Conservation (phyloP, 2,113 vertebrate species). For the Aythya baeri region DNA sequence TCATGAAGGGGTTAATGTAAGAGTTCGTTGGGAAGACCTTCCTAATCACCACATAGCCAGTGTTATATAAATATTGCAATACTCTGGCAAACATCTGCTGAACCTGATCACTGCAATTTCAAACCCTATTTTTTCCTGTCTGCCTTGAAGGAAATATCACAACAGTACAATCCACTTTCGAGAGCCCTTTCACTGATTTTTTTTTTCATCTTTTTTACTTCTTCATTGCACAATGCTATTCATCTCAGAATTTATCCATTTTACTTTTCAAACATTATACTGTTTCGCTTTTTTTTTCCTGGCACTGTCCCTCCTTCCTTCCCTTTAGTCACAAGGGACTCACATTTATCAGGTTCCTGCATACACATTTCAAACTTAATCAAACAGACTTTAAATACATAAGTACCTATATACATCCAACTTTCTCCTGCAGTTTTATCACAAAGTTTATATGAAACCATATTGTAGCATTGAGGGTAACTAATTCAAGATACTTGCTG, state of each 20-base stretch:
- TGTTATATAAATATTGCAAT: background rate
- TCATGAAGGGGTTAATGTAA: background rate
- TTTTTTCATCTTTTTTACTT: background rate
- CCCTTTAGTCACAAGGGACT: background rate
- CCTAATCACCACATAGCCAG: background rate
- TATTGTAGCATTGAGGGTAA: background rate
- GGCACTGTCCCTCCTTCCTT: background rate
- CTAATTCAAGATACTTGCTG: background rate
- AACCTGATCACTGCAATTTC: background rate
- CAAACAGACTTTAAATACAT: background rate
- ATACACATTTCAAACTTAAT: background rate
- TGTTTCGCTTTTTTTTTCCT: background rate
- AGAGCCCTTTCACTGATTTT: background rate
- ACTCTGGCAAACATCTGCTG: background rate
- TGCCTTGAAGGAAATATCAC: background rate
- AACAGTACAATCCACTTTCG: background rate
- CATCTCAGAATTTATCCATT: slow-evolving; percentile 1
- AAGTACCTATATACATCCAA: background rate
- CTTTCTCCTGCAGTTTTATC: background rate
- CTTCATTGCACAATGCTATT: background rate
- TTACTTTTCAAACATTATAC: background rate
- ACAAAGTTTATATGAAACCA: background rate
- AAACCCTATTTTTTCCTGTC: background rate
- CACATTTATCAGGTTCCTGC: background rate
- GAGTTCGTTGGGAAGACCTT: background rate